A percentile compares a stretch with the other conserved stretches of the same genome.
Evolutionary conservation across 2,113 vertebrate genomes (phyloP).

Genomic region (Argyrosomus japonicus): DNA sequence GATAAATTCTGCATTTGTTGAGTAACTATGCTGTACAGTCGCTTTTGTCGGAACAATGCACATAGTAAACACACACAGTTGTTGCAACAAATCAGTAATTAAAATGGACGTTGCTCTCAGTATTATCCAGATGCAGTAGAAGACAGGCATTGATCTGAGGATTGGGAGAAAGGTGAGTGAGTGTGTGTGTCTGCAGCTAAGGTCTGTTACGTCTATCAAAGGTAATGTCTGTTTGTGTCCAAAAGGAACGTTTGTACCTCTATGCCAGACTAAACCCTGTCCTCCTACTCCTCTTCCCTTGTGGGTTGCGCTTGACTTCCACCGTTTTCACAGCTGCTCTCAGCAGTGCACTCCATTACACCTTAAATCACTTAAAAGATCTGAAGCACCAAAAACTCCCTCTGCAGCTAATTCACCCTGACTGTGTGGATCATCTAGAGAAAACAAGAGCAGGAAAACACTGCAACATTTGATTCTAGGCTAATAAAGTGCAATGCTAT

Average conservation of each 20-base stretch:
- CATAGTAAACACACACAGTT: neutral
- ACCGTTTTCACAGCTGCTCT: slow-evolving; percentile 82
- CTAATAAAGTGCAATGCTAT: slow-evolving; percentile 43
- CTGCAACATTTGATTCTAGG: slow-evolving; percentile 54
- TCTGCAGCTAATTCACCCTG: slow-evolving; percentile 77
- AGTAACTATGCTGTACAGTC: slow-evolving; percentile 31
- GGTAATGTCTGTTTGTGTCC: slow-evolving; percentile 66
- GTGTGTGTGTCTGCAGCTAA: neutral
- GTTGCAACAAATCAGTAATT: slow-evolving; percentile 56
- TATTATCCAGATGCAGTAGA: neutral
- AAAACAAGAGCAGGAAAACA: slow-evolving; percentile 66
- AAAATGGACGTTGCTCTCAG: slow-evolving; percentile 17
- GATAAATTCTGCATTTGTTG: slow-evolving; percentile 65
- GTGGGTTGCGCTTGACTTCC: slow-evolving; percentile 80
- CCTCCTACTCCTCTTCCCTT: slow-evolving; percentile 68
- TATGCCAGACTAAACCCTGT: slow-evolving; percentile 56
- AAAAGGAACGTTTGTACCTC: slow-evolving; percentile 39
- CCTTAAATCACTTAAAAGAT: slow-evolving; percentile 85
- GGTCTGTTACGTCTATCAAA: slow-evolving; percentile 41
- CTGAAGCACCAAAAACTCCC: slow-evolving; percentile 79
- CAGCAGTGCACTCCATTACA: slow-evolving; percentile 82
- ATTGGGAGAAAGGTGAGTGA: slow-evolving; percentile 2
- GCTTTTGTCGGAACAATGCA: slow-evolving; percentile 39
- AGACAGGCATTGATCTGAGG: slow-evolving; percentile 13
- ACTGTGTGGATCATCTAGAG: slow-evolving; percentile 69